Evolutionary conservation across 2,888 invertebrate genomes (phyloP), one percentile per base, ranked within the genome.

Genomic region (Athalia circularis): DNA sequence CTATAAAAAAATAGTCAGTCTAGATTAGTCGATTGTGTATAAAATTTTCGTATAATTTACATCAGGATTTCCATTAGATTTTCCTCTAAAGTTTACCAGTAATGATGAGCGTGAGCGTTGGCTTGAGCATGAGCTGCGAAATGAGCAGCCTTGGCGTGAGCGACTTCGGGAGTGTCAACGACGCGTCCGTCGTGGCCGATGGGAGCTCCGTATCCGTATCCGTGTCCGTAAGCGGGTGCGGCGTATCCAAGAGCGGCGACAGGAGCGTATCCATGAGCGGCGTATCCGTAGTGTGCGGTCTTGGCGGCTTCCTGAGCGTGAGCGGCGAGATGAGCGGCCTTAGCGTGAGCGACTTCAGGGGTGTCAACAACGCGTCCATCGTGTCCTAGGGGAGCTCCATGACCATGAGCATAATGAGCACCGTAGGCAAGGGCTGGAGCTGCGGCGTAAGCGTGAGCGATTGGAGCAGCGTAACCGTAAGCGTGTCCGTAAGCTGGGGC

Each of bases 271-370:
- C 59, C 75, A n/a, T 77, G 77, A 50, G 47, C 77, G n/a, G 45
- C 70, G 68, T 83, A 82, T 13, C 77, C 79, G 11, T 79, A 65
- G 50, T 70, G 48, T 15, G 52, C 80, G 59, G 79, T 81, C 80
- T 84, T 84, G 7, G 83, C 81, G 5, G 84, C 79, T 64, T 81
- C 85, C 65, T 85, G 81, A 45, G 87, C 87, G 74, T 86, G 86
- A 57, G 86, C 87, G 43, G 86, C 87, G 9, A 87, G 83, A 81
- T 88, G 88, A 29, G 85, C 87, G 45, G 84, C 77, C 8, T 57
- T 29, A 8, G 72, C 72, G 65, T 77, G 48, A 70, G 68, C 77
- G 45, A 70, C n/a, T 8, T 15, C 67, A 43, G 77, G 54, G 77
- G 59, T 67, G 45, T 45, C 81, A 59, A 81, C 70, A 13, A 81